Evolutionary conservation across 2,113 vertebrate genomes (phyloP).

Genomic region (Sitta europaea): DNA sequence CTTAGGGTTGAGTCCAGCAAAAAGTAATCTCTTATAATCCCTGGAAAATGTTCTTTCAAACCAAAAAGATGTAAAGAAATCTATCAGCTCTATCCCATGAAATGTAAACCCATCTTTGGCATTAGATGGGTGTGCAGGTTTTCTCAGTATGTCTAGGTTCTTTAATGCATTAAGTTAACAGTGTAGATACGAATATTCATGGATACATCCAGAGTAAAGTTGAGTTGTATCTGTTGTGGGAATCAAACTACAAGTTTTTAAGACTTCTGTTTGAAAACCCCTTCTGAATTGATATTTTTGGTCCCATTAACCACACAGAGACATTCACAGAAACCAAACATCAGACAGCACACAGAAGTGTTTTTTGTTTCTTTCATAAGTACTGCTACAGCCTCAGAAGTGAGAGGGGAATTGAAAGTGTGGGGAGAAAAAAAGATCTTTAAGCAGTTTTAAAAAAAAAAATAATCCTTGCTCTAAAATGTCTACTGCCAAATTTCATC

Average conservation of each 20-base stretch:
- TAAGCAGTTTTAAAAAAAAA: neutral
- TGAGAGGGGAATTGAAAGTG: neutral
- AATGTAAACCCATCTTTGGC: neutral
- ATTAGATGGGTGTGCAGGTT: neutral
- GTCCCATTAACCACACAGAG: neutral
- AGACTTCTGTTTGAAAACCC: neutral
- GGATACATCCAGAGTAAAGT: neutral
- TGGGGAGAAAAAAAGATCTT: neutral
- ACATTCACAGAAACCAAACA: neutral
- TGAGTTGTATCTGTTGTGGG: neutral
- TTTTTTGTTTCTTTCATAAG: neutral
- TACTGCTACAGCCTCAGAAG: neutral
- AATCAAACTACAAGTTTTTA: neutral
- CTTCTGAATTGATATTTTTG: neutral
- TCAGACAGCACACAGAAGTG: neutral
- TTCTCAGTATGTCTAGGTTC: neutral
- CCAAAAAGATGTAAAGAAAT: neutral
- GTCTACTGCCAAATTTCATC: constrained; percentile 35
- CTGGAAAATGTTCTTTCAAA: neutral
- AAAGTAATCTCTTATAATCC: neutral
- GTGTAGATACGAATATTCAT: neutral
- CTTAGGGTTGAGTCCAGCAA: neutral
- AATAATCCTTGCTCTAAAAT: neutral
- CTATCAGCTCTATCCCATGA: neutral
- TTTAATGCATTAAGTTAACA: neutral